phyloP scores from a whole-genome alignment of 1,140 invertebrate species.

The Holcopasites calliopsidis region DNA sequence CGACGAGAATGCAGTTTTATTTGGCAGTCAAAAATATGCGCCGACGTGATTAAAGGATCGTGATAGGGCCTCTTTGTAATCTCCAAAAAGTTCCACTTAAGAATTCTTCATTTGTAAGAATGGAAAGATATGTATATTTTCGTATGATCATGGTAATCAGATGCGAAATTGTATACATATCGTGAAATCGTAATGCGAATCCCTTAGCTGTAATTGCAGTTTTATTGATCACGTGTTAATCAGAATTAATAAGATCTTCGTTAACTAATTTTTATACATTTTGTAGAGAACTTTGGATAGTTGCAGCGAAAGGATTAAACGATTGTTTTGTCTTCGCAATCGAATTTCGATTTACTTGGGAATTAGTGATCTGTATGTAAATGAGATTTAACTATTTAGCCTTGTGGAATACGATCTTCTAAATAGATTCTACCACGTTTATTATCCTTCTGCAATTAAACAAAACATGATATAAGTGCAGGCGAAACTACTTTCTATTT shows the following conservation, averaged over 20 bases:
- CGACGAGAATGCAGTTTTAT: too few species aligned
- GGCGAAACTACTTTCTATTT: conserved; percentile 20
- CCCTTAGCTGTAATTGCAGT: not conserved
- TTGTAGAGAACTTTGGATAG: not conserved
- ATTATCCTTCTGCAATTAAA: not conserved
- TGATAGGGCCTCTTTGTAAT: not conserved
- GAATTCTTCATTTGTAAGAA: not conserved
- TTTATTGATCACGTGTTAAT: too few species aligned
- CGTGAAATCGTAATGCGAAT: not conserved
- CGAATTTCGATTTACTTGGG: not conserved
- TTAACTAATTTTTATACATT: not conserved
- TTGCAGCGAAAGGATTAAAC: not conserved
- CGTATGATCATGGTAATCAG: conserved; percentile 13
- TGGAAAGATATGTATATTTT: conserved; percentile 36
- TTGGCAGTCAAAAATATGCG: not conserved
- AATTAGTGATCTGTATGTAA: not conserved
- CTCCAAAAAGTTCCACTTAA: not conserved
- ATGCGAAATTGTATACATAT: not conserved
- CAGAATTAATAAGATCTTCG: too few species aligned
- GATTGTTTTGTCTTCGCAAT: not conserved
- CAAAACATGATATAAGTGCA: not conserved
- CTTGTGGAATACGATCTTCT: not conserved
- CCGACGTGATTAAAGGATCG: not conserved
- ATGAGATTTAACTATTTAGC: not conserved
- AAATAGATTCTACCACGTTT: not conserved